phyloP scores from a whole-genome alignment of 2,113 vertebrate genomes.

The Peromyscus californicus region DNA sequence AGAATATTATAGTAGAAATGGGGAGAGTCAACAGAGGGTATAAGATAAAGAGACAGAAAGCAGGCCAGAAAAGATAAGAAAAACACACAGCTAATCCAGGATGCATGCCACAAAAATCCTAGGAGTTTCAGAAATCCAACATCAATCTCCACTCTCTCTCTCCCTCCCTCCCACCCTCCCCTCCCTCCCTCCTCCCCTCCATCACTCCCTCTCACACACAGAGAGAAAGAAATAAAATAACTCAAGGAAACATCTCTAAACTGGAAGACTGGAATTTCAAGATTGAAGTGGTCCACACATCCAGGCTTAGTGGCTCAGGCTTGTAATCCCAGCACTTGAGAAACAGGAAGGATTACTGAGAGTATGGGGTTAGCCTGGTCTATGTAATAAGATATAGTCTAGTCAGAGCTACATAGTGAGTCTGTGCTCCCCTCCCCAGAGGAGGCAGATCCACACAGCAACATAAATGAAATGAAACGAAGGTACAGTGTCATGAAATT shows the following conservation, averaged over 20 bases:
- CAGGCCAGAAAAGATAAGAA: slow-evolving; percentile 34
- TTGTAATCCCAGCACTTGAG: neutral
- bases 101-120: neutral
- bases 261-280: slow-evolving; percentile 20
- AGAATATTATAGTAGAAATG: slow-evolving; percentile 53
- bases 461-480: slow-evolving; percentile 6
- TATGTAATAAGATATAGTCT: neutral
- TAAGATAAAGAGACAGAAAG: slow-evolving; percentile 53
- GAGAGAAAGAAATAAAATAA: neutral
- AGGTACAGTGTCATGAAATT: slow-evolving; percentile 19
- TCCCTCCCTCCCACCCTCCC: neutral
- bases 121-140: slow-evolving; percentile 27
- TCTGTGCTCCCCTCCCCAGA: neutral
- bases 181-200: neutral
- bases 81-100: neutral
- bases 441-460: neutral
- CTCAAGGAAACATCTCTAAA: slow-evolving; percentile 27
- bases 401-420: neutral
- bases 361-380: neutral
- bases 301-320: neutral
- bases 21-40: slow-evolving; percentile 46
- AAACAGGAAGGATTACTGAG: neutral
- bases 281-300: neutral
- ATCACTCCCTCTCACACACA: too few relatives aligned
- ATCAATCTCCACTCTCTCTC: neutral